Conservation (phyloP, 1,140 invertebrate species). For the Dendroctonus ponderosae region DNA sequence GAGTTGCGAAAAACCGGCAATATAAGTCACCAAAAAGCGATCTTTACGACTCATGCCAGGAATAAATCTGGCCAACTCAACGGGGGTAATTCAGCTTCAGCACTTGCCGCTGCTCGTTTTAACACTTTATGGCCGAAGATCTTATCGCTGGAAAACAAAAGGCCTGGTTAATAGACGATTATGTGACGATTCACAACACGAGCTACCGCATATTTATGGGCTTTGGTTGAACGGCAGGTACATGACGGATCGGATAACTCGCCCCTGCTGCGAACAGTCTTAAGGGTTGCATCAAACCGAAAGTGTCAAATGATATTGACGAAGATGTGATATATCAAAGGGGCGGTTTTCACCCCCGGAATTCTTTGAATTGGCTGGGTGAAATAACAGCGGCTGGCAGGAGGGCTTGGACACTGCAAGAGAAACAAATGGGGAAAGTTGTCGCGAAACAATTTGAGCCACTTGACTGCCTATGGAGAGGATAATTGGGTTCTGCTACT, state of each 20-base stretch:
- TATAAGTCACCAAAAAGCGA: slow-evolving; percentile 4
- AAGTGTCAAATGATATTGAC: too few species aligned
- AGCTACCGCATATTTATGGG: too few species aligned
- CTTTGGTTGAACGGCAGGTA: too few species aligned
- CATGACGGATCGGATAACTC: too few species aligned
- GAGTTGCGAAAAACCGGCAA: neutral
- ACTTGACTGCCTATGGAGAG: too few species aligned
- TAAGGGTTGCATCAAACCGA: too few species aligned
- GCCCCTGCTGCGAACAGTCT: too few species aligned
- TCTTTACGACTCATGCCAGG: neutral
- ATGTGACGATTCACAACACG: neutral
- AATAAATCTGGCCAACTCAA: slow-evolving; percentile 3
- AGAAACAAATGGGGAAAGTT: too few species aligned
- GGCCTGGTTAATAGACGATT: slow-evolving; percentile 10
- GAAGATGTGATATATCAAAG: neutral
- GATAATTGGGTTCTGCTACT: too few species aligned
- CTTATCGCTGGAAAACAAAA: slow-evolving; percentile 11
- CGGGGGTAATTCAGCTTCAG: slow-evolving; percentile 3
- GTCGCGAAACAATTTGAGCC: too few species aligned
- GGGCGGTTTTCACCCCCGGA: neutral
- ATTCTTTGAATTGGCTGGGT: neutral
- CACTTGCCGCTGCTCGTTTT: slow-evolving; percentile 1
- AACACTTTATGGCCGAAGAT: slow-evolving; percentile 14
- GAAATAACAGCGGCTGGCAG: too few species aligned
- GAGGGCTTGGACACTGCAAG: too few species aligned